Base-by-base conservation (phyloP, 2,113 vertebrate genomes). In the Pelecanoides urinatrix region DNA sequence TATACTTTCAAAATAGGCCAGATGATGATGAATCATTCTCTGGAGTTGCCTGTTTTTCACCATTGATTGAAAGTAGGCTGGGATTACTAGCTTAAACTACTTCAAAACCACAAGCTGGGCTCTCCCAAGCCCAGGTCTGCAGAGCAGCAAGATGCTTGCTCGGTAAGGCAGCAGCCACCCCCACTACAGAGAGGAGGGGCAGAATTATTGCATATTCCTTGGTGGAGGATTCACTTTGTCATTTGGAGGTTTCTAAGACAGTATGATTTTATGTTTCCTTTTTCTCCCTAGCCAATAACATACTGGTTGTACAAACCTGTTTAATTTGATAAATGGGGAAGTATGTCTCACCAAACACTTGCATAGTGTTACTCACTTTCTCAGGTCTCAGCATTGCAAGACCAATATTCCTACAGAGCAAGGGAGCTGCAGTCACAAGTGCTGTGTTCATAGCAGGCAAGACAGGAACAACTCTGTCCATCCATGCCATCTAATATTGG, bases 141-240 rank as follows among this genome's bases (percentile, higher is more conserved):
- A 67, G 16, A 71, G n/a, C 30, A 72, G 36, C 3, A 5, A 29
- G 34, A 44, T 32, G 8, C 22, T 73, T 3, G 1, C 44, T 73
- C 7, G 4, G 13, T 32, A 77, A 85, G 40, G 65, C 34, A 90
- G 74, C 65, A 74, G 40, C 26, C 66, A 66, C 3, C 3, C 7
- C 13, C 4, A 6, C 25, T 42, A 2, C 0, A 0, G 26, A 70
- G 49, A 89, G 16, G 2, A 36, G 7, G 21, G 29, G 29, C 14
- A 77, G n/a, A 73, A 84, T 40, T 84, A 53, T 22, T 30, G 19
- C 13, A 14, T 74, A 13, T n/a, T 71, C 26, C 22, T 45, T 38
- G 29, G 12, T 5, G 9, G 21, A 77, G 11, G 16, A 63, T 72
- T 84, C n/a, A 27, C 27, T 78, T 91, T 47, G 7, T 20, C 55